Percentiles rank a stretch among this genome's conserved stretches.
phyloP scores from a whole-genome alignment of 2,888 invertebrate species.

The Aricia artaxerxes region DNA sequence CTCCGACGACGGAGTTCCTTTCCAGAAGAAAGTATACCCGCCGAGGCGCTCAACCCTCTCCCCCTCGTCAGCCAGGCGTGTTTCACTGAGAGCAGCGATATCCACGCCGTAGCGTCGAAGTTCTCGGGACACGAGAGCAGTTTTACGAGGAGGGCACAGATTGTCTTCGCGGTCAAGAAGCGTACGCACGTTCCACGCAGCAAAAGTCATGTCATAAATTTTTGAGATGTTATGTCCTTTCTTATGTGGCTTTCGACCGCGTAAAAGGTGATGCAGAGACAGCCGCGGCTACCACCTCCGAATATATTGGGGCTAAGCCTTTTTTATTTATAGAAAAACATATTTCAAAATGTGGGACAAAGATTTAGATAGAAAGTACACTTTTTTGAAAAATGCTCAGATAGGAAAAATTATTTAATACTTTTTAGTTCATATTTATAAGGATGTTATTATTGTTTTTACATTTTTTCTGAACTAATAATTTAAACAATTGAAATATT shows the following conservation, averaged over 20 bases:
- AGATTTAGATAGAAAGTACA: too few relatives aligned
- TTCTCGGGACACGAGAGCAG: neutral
- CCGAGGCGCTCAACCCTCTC: neutral
- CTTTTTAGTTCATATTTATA: too few relatives aligned
- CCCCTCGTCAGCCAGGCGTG: neutral
- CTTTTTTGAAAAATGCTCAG: too few relatives aligned
- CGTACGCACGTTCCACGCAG: conserved; percentile 42
- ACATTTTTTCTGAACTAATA: too few relatives aligned
- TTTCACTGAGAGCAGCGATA: conserved; percentile 6
- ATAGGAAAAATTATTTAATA: too few relatives aligned
- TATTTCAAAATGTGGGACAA: too few relatives aligned
- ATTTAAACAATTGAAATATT: too few relatives aligned
- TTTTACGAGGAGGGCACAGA: conserved; percentile 36
- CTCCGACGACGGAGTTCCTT: neutral
- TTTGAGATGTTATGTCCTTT: conserved; percentile 15
- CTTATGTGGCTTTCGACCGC: conserved; percentile 32
- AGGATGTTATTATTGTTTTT: too few relatives aligned
- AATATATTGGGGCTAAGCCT: conserved; percentile 34
- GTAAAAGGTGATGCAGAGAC: conserved; percentile 33
- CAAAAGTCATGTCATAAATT: conserved; percentile 33
- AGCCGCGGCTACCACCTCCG: conserved; percentile 38
- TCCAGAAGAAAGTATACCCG: conserved; percentile 2
- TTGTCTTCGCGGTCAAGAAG: conserved; percentile 40
- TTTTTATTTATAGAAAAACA: conserved; percentile 35
- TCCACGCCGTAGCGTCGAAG: neutral